Percentiles rank a stretch among this genome's conserved stretches.
Evolutionary conservation across 2,888 invertebrate species (phyloP).

Genomic region (Tetragonula carbonaria): DNA sequence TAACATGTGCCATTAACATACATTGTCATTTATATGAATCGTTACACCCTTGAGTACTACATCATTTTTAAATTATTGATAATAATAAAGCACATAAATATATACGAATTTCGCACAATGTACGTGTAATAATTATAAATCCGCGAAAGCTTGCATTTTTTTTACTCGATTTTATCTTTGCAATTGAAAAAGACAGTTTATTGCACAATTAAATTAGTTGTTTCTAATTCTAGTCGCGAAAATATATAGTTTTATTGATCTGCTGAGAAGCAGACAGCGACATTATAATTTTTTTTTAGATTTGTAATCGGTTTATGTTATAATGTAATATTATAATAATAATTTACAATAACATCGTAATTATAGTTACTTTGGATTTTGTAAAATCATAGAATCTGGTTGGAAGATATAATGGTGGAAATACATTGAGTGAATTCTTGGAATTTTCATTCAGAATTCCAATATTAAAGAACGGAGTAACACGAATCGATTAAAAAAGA

Average conservation of each 20-base stretch:
- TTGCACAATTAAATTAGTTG: background rate
- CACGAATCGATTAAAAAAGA: no score
- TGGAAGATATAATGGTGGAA: no score
- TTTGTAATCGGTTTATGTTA: no score
- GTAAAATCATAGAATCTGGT: no score
- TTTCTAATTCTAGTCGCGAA: background rate
- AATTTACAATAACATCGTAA: no score
- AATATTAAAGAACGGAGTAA: no score
- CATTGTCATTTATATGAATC: background rate
- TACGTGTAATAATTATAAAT: background rate
- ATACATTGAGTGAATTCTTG: no score
- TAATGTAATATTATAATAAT: no score
- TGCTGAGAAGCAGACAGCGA: no score
- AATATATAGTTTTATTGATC: background rate
- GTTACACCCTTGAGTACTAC: background rate
- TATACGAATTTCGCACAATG: background rate
- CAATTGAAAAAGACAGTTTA: background rate
- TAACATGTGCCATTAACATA: background rate
- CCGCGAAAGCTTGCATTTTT: background rate
- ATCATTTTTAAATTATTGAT: background rate
- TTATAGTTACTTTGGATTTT: no score
- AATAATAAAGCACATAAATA: background rate
- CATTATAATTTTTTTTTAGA: no score
- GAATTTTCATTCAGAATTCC: no score
- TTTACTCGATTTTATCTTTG: background rate